phyloP scores from a whole-genome alignment of 2,888 invertebrate genomes.

The Myopa tessellatipennis region DNA sequence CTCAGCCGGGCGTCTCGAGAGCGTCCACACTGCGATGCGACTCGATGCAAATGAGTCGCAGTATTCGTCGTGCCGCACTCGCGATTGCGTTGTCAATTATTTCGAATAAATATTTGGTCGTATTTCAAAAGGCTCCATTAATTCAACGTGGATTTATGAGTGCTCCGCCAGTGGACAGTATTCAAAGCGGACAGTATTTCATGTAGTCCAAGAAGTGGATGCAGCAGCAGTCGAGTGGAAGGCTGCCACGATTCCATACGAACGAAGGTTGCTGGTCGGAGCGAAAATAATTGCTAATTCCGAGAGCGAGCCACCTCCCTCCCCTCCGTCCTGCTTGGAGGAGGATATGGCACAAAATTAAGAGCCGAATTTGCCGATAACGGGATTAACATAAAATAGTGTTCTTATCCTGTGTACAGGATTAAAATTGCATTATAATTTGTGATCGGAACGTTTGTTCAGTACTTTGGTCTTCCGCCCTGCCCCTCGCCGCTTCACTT shows the following conservation, averaged over 20 bases:
- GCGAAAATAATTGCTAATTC: background rate
- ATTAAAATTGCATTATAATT: slow-evolving; percentile 45
- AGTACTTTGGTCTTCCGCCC: background rate
- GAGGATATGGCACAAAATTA: background rate
- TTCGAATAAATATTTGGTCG: slow-evolving; percentile 24
- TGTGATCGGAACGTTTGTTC: slow-evolving; percentile 31
- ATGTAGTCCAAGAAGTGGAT: background rate
- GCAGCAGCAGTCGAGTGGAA: background rate
- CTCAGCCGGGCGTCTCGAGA: no score
- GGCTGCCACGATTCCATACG: background rate
- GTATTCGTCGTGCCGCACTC: background rate
- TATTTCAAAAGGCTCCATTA: slow-evolving; percentile 27
- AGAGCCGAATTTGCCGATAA: slow-evolving; percentile 34
- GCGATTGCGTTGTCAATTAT: slow-evolving; percentile 21
- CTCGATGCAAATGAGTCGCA: no score
- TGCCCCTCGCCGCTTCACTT: background rate
- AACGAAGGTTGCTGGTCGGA: background rate
- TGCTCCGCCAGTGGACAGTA: slow-evolving; percentile 23
- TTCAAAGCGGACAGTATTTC: slow-evolving; percentile 15
- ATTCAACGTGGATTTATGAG: slow-evolving; percentile 31
- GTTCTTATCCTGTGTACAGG: slow-evolving; percentile 39
- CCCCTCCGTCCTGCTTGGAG: no score
- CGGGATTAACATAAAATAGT: slow-evolving; percentile 45
- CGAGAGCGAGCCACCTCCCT: background rate
- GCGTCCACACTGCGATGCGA: no score